A percentile compares a stretch with the other conserved stretches of the same genome.
Conservation (phyloP, 2,888 invertebrate species). For the Agrotis ipsilon region DNA sequence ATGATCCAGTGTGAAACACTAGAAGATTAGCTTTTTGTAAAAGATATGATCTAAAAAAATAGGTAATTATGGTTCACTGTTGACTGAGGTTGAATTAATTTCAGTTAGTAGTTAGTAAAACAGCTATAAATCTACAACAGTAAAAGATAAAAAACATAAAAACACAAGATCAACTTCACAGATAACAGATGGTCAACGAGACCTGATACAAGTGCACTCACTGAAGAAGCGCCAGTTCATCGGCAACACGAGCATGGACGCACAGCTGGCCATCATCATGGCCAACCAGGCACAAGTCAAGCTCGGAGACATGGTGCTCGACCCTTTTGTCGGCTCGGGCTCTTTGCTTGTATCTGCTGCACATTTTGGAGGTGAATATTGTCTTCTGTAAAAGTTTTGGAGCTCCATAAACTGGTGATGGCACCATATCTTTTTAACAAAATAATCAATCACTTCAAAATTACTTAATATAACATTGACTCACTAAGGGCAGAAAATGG, state of each 20-base stretch:
- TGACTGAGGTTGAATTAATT: no score
- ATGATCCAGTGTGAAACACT: no score
- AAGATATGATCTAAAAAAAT: no score
- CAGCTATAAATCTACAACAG: no score
- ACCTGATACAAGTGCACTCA: conserved; percentile 95
- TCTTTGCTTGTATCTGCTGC: conserved; percentile 97
- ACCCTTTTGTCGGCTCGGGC: conserved; percentile 98
- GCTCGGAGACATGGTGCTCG: conserved; percentile 94
- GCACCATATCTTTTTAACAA: no score
- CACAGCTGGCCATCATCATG: conserved; percentile 98
- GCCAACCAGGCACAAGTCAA: conserved; percentile 97
- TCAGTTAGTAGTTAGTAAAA: no score
- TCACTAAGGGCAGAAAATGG: no score
- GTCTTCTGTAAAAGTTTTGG: background rate
- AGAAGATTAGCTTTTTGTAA: no score
- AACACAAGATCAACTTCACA: conserved; percentile 83
- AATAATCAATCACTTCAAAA: no score
- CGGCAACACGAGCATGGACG: conserved; percentile 99
- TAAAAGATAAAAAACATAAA: no score
- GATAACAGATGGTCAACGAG: conserved; percentile 96
- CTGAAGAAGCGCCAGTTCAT: conserved; percentile 98
- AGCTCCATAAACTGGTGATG: background rate
- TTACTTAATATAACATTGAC: no score
- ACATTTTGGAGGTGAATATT: conserved; percentile 93
- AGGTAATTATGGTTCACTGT: no score